These are phyloP conservation scores for Argyresthia goedartella DNA, from an alignment of 2,888 invertebrate species.

Conservation along the genomic window DNA sequence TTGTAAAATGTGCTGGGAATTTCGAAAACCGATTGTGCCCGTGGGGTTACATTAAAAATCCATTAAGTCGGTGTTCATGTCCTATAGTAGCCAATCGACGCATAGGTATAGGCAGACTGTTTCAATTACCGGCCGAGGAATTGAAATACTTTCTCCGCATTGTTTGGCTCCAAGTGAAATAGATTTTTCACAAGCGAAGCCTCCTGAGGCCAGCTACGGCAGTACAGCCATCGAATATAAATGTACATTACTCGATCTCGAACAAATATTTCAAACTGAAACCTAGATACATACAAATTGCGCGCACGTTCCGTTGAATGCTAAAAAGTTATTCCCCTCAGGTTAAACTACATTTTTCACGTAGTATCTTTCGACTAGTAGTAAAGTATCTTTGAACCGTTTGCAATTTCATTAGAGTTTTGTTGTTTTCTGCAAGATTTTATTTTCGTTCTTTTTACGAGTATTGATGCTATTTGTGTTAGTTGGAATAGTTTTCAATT, in stretches of 20 bases:
- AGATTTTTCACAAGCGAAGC: slow-evolving; percentile 1
- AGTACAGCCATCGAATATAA: neutral
- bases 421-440: no score
- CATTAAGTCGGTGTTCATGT: slow-evolving; percentile 22
- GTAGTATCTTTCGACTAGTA: no score
- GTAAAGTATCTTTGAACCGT: no score
- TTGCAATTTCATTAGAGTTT: no score
- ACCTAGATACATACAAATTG: neutral
- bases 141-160: slow-evolving; percentile 19
- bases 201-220: neutral
- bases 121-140: slow-evolving; percentile 20
- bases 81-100: neutral
- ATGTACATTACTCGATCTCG: neutral
- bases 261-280: neutral
- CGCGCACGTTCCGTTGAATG: neutral
- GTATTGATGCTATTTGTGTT: no score
- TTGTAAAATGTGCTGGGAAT: slow-evolving; percentile 16
- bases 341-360: no score
- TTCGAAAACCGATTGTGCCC: slow-evolving; percentile 30
- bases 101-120: slow-evolving; percentile 13
- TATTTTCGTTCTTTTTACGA: no score
- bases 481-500: no score
- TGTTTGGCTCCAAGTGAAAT: slow-evolving; percentile 13
- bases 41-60: slow-evolving; percentile 39
- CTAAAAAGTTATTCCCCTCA: no score